Evolutionary conservation across 2,113 vertebrate genomes (phyloP).

Genomic region (Eolophus roseicapilla): DNA sequence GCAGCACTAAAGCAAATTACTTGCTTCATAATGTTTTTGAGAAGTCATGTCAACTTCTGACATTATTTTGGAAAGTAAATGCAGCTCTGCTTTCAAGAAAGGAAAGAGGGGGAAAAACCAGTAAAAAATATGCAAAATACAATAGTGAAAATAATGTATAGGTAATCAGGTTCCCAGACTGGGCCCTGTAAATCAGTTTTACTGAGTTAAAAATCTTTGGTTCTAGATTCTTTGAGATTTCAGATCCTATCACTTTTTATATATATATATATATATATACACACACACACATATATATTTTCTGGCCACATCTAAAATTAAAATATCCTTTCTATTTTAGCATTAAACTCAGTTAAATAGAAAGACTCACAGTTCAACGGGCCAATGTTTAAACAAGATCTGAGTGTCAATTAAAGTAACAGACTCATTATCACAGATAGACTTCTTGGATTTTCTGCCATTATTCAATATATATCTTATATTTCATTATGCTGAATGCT

Average conservation of each 20-base stretch:
- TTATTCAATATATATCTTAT: background rate
- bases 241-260: background rate
- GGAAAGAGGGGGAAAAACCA: background rate
- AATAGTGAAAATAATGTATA: background rate
- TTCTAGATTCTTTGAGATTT: background rate
- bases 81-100: background rate
- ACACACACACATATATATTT: too few relatives aligned
- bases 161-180: background rate
- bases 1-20: background rate
- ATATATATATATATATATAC: background rate
- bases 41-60: background rate
- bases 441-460: background rate
- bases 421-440: background rate
- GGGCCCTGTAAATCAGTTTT: background rate
- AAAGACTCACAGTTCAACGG: slow-evolving; percentile 28
- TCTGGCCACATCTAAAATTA: background rate
- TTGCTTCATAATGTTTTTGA: background rate
- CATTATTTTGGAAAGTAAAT: background rate
- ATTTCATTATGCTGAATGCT: background rate
- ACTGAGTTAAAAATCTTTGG: background rate
- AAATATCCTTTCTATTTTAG: background rate
- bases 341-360: slow-evolving; percentile 10
- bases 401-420: slow-evolving; percentile 40
- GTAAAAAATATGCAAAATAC: background rate
- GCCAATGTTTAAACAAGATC: slow-evolving; percentile 32